Conservation (phyloP, 2,797 vertebrate genomes). For the Siniperca undulata region DNA sequence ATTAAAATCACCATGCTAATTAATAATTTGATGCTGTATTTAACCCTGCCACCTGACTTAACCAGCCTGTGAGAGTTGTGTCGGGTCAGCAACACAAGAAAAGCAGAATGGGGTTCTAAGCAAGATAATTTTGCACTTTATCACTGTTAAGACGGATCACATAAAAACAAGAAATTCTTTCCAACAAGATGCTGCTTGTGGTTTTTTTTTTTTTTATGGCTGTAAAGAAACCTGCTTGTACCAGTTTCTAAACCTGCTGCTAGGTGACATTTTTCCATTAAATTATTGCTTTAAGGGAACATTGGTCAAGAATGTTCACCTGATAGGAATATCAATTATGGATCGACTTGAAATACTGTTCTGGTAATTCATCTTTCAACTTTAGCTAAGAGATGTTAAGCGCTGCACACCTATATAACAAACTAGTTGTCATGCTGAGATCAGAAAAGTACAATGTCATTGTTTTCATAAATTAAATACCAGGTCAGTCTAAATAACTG, state of each 20-base stretch:
- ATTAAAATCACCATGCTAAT: not conserved
- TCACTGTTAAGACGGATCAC: not conserved
- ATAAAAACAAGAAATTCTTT: slow-evolving; percentile 8
- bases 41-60: not conserved
- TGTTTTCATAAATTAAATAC: not conserved
- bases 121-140: not conserved
- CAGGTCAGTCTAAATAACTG: not conserved
- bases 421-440: not conserved
- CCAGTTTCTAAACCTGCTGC: not conserved
- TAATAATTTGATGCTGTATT: not conserved
- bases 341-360: not conserved
- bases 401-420: not conserved
- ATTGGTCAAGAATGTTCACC: not conserved
- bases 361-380: not conserved
- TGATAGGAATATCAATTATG: not conserved
- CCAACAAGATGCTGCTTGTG: not conserved
- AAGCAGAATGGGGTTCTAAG: not conserved
- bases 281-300: slow-evolving; percentile 1
- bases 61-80: not conserved
- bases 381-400: not conserved
- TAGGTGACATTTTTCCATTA: not conserved
- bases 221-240: not conserved
- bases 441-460: not conserved
- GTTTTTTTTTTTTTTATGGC: not conserved
- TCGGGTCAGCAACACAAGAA: not conserved